These are phyloP conservation scores for Toxonevra muliebris DNA, from an alignment of 2,888 invertebrate genomes.

Conservation along the genomic window DNA sequence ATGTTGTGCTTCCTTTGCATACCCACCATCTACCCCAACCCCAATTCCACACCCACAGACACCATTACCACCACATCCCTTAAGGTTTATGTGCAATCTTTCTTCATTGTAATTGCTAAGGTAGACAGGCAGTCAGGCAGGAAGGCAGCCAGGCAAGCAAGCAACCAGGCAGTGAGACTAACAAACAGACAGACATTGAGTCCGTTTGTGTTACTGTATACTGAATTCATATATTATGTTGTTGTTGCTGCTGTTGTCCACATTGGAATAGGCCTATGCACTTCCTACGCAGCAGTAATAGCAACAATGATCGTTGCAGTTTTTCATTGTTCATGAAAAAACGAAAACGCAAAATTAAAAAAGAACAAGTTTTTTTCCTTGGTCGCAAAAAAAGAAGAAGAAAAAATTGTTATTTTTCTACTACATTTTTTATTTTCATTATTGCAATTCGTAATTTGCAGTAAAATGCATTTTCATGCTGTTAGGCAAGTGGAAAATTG, in stretches of 20 bases:
- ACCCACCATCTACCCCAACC: no score
- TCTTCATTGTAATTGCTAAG: constrained; percentile 33
- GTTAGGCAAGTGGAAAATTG: constrained; percentile 15
- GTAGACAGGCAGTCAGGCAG: no score
- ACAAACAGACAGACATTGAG: no score
- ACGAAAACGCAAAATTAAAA: neutral
- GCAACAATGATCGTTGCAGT: constrained; percentile 1
- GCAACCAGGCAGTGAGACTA: no score
- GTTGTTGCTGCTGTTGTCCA: neutral
- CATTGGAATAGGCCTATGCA: neutral
- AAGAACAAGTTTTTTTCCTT: neutral
- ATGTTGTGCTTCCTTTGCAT: no score
- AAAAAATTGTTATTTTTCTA: constrained; percentile 10
- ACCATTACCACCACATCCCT: no score
- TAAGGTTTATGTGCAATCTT: constrained; percentile 32
- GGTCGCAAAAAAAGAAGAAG: neutral
- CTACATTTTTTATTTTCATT: neutral
- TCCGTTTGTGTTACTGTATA: neutral
- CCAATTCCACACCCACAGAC: no score
- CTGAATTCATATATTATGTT: neutral
- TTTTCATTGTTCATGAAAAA: constrained; percentile 12
- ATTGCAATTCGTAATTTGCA: constrained; percentile 14
- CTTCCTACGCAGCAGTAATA: no score
- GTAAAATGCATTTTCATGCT: constrained; percentile 30
- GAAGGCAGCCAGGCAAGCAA: no score